A percentile compares a stretch with the other conserved stretches of the same genome.
These are phyloP conservation scores for Xylocopa sonorina DNA, from an alignment of 1,140 invertebrate species.

Conservation along the genomic window DNA sequence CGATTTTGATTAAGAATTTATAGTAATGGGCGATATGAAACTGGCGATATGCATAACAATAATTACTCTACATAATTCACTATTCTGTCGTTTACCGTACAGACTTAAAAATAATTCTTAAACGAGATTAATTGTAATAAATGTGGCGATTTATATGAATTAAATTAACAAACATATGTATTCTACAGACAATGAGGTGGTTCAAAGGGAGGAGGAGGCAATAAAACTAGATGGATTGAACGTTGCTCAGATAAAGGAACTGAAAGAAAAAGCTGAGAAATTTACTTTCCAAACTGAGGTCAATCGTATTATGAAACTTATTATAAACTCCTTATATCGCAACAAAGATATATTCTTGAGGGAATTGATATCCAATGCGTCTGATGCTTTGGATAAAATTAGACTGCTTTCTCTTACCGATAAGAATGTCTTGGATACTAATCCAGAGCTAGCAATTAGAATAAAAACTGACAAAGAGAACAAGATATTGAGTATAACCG, in stretches of 20 bases:
- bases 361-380: constrained; percentile 98
- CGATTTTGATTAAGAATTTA: not conserved
- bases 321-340: constrained; percentile 98
- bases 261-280: constrained; percentile 95
- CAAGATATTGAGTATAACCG: constrained; percentile 96
- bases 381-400: constrained; percentile 97
- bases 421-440: constrained; percentile 88
- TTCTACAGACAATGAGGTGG: constrained; percentile 88
- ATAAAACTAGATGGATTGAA: constrained; percentile 98
- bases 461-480: constrained; percentile 99
- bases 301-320: constrained; percentile 99
- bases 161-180: constrained; percentile 5
- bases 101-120: not conserved
- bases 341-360: constrained; percentile 99
- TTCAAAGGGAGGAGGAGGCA: constrained; percentile 96
- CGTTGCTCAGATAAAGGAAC: constrained; percentile 95
- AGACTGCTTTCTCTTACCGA: constrained; percentile 96
- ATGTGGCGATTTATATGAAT: not conserved
- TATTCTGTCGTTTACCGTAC: not conserved
- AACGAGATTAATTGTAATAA: not conserved
- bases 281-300: constrained; percentile 98
- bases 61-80: not conserved
- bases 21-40: not conserved
- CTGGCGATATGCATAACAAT: not conserved
- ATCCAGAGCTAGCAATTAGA: constrained; percentile 93